These are phyloP conservation scores for Parasteatoda lunata DNA, from an alignment of 2,888 invertebrate genomes.

Conservation along the genomic window DNA sequence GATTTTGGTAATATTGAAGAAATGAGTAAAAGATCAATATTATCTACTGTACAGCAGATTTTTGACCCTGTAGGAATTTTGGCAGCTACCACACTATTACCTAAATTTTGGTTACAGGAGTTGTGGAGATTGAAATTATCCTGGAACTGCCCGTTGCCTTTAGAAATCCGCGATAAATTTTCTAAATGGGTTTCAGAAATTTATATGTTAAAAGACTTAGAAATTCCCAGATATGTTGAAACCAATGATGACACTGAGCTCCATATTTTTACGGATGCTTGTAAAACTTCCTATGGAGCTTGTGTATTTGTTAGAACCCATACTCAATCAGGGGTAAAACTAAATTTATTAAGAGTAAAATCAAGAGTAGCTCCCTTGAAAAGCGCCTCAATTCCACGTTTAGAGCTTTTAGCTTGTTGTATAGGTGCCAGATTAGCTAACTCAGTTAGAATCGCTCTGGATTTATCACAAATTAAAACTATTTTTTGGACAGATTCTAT, in stretches of 20 bases:
- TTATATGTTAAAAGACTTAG: too few species aligned
- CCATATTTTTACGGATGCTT: not conserved
- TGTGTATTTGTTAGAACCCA: not conserved
- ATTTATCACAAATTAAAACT: too few species aligned
- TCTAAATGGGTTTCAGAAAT: too few species aligned
- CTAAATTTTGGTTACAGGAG: not conserved
- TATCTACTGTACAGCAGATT: not conserved
- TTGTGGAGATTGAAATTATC: not conserved
- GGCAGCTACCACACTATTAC: not conserved
- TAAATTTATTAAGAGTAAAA: not conserved
- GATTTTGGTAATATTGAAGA: too few species aligned
- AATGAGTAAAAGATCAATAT: too few species aligned
- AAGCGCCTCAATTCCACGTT: not conserved
- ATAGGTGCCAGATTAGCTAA: slow-evolving; percentile 8
- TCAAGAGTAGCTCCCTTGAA: slow-evolving; percentile 12
- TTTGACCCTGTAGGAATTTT: slow-evolving; percentile 14
- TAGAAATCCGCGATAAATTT: not conserved
- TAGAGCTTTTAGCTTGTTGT: slow-evolving; percentile 10
- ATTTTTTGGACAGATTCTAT: too few species aligned
- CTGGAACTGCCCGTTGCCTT: not conserved
- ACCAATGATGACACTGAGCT: not conserved
- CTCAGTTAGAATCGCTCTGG: slow-evolving; percentile 15
- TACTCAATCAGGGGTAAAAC: not conserved
- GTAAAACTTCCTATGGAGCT: too few species aligned
- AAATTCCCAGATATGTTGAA: not conserved